Percentiles rank a stretch among this genome's conserved stretches.
Evolutionary conservation across 1,140 invertebrate genomes (phyloP).

Genomic region (Papilio helenus): DNA sequence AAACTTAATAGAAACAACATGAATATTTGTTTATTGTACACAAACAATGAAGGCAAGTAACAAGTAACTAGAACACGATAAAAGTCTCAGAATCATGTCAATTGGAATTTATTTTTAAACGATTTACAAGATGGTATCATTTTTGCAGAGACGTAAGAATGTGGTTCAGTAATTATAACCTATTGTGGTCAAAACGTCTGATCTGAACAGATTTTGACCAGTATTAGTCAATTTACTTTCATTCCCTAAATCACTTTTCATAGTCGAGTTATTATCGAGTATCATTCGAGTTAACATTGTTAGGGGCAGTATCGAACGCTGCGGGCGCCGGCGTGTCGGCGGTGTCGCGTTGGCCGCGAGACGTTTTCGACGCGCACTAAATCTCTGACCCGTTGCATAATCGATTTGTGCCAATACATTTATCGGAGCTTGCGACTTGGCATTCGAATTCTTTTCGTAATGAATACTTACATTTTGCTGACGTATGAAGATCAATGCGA

Average conservation of each 20-base stretch:
- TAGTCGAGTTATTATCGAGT: conserved; percentile 14
- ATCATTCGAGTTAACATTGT: conserved; percentile 41
- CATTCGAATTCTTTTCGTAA: neutral
- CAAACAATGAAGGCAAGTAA: neutral
- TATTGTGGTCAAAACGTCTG: too few relatives aligned
- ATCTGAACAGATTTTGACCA: too few relatives aligned
- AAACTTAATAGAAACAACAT: neutral
- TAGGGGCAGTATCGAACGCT: conserved; percentile 50
- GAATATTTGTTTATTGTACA: neutral
- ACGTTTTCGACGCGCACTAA: conserved; percentile 38
- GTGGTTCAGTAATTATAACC: too few relatives aligned
- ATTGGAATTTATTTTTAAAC: neutral
- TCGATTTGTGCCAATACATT: conserved; percentile 34
- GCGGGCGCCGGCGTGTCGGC: conserved; percentile 52
- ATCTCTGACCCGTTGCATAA: conserved; percentile 40
- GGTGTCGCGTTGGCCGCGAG: conserved; percentile 38
- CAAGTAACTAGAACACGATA: neutral
- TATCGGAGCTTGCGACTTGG: neutral
- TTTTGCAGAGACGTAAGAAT: neutral
- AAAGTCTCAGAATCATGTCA: neutral
- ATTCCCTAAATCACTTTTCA: neutral
- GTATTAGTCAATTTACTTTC: too few relatives aligned
- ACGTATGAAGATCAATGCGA: neutral
- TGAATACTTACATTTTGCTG: neutral
- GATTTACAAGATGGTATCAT: neutral